A percentile compares a stretch with the other conserved stretches of the same genome.
phyloP scores from a whole-genome alignment of 2,113 vertebrate genomes.

The Hemiscyllium ocellatum region DNA sequence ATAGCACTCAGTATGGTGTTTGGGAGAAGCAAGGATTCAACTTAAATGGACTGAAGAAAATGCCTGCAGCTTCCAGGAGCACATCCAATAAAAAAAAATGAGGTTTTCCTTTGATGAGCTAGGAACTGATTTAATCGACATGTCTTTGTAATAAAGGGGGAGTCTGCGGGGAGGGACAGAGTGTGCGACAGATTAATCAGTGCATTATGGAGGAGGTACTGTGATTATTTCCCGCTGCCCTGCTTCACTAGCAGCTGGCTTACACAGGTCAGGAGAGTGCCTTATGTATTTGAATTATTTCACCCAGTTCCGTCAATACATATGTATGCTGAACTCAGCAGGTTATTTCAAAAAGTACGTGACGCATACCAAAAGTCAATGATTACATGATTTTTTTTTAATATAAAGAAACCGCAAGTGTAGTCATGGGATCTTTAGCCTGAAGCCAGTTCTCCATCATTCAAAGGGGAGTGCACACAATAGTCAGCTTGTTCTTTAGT shows the following conservation, averaged over 20 bases:
- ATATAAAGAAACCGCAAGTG: neutral
- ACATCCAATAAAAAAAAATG: neutral
- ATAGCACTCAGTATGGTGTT: neutral
- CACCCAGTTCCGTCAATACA: no score
- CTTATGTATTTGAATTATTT: neutral
- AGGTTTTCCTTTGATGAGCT: neutral
- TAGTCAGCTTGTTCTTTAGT: neutral
- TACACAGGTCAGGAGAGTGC: neutral
- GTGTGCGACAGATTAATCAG: neutral
- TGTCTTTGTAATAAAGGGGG: neutral
- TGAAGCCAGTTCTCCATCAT: neutral
- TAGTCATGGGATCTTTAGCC: slow-evolving; percentile 7
- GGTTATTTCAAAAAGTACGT: neutral
- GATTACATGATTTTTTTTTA: neutral
- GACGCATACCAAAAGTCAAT: neutral
- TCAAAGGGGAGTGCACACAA: neutral
- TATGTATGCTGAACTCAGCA: neutral
- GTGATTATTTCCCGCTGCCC: neutral
- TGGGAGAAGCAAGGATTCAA: neutral
- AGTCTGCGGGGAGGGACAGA: neutral
- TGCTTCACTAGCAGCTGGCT: neutral
- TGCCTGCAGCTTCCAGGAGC: neutral
- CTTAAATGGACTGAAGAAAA: neutral
- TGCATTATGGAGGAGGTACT: no score
- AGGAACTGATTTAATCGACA: neutral